A percentile compares a stretch with the other conserved stretches of the same genome.
phyloP scores from a whole-genome alignment of 35 echinoderm and acorn worm species.

The Ptychodera flava region DNA sequence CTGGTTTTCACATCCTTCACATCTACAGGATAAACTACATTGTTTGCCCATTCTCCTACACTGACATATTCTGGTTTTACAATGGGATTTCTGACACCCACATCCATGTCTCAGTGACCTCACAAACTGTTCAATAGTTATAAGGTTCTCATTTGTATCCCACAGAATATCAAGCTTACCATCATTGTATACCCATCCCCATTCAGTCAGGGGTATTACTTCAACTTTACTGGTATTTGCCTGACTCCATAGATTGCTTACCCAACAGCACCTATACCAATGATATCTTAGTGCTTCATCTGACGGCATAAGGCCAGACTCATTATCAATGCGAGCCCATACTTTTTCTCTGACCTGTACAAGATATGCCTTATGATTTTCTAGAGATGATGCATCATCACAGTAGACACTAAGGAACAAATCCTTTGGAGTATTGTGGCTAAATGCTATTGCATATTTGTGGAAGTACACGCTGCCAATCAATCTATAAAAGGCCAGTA shows the following conservation, averaged over 20 bases:
- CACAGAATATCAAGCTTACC: not conserved
- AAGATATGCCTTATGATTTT: not conserved
- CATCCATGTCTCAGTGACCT: too few relatives aligned
- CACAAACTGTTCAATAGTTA: conserved; percentile 6
- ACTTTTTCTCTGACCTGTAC: not conserved
- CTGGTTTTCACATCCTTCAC: too few relatives aligned
- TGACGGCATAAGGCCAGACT: conserved; percentile 20
- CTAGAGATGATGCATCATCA: not conserved
- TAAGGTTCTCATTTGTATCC: conserved; percentile 4
- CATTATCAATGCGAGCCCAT: too few relatives aligned
- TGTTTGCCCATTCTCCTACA: too few relatives aligned
- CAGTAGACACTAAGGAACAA: not conserved
- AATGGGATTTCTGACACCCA: too few relatives aligned
- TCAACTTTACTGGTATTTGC: not conserved
- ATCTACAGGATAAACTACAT: too few relatives aligned
- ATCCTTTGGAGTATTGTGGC: too few relatives aligned
- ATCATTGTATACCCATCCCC: not conserved
- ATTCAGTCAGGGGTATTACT: not conserved
- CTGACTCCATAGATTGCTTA: conserved; percentile 17
- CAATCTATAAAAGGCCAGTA: too few relatives aligned
- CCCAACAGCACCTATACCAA: too few relatives aligned
- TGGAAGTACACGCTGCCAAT: conserved; percentile 28
- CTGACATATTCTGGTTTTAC: too few relatives aligned
- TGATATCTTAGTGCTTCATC: conserved; percentile 23
- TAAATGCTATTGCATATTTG: too few relatives aligned